These are phyloP conservation scores for Sturnira hondurensis DNA, from an alignment of 2,113 vertebrate species.

Conservation along the genomic window DNA sequence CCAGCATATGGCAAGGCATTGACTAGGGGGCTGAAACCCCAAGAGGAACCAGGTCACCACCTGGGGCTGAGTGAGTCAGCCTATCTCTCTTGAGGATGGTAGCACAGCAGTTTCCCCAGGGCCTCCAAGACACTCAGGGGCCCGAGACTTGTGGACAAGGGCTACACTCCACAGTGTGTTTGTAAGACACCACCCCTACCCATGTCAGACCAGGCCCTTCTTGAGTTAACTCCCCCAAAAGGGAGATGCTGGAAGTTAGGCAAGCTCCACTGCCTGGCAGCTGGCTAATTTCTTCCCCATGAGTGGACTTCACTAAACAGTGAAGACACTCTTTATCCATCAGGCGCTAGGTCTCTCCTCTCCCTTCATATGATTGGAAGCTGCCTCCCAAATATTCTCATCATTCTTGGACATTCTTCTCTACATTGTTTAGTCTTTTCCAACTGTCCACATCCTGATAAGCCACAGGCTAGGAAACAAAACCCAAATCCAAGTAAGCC, in stretches of 20 bases:
- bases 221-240: not conserved
- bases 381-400: not conserved
- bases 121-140: not conserved
- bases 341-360: not conserved
- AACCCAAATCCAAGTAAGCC: not conserved
- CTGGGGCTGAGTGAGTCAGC: not conserved
- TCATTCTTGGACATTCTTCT: not conserved
- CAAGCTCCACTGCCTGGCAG: not conserved
- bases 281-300: not conserved
- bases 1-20: not conserved
- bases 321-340: not conserved
- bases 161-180: accelerated
- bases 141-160: not conserved
- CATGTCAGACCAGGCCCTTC: not conserved
- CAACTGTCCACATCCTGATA: not conserved
- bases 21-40: not conserved
- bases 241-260: not conserved
- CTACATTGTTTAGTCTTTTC: not conserved
- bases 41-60: not conserved
- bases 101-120: not conserved
- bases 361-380: not conserved
- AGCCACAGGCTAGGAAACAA: not conserved
- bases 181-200: not conserved
- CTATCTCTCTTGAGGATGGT: not conserved
- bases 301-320: not conserved